These are phyloP conservation scores for Cnemophilus loriae DNA, from an alignment of 2,113 vertebrate species.

Conservation along the genomic window DNA sequence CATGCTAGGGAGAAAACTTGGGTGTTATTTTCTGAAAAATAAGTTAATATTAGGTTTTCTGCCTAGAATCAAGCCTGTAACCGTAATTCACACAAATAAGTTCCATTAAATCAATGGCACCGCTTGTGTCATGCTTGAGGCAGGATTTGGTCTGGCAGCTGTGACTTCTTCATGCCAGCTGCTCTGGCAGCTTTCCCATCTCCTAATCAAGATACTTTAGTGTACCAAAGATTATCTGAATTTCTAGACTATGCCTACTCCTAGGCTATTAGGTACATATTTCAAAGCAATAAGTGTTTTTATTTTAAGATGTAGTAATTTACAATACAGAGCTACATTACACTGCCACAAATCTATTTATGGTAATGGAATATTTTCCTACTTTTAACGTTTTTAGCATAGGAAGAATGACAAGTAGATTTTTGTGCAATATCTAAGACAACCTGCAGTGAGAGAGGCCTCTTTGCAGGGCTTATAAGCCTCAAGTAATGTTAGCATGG, in stretches of 20 bases:
- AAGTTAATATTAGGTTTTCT: constrained; percentile 42
- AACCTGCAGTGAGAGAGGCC: background rate
- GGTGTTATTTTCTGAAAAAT: constrained; percentile 55
- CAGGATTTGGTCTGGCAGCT: constrained; percentile 45
- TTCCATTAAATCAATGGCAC: background rate
- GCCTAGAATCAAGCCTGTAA: background rate
- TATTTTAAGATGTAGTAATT: constrained; percentile 51
- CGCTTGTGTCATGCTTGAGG: background rate
- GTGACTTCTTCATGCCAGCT: constrained; percentile 25
- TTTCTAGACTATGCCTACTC: constrained; percentile 10
- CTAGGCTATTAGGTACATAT: background rate
- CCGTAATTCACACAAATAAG: background rate
- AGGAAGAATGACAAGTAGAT: background rate
- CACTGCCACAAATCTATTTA: constrained; percentile 16
- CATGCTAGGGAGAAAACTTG: constrained; percentile 16
- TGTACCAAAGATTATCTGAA: background rate
- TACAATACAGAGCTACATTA: constrained; percentile 17
- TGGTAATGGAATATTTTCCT: constrained; percentile 1
- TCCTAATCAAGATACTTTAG: constrained; percentile 36
- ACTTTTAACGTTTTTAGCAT: background rate
- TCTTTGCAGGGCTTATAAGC: background rate
- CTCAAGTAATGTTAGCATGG: background rate
- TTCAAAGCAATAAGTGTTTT: constrained; percentile 40
- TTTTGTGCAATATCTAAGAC: background rate
- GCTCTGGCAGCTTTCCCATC: constrained; percentile 26